Conservation (phyloP, 64 coral and sea anemone species). For the Dendrophyllia cribrosa region DNA sequence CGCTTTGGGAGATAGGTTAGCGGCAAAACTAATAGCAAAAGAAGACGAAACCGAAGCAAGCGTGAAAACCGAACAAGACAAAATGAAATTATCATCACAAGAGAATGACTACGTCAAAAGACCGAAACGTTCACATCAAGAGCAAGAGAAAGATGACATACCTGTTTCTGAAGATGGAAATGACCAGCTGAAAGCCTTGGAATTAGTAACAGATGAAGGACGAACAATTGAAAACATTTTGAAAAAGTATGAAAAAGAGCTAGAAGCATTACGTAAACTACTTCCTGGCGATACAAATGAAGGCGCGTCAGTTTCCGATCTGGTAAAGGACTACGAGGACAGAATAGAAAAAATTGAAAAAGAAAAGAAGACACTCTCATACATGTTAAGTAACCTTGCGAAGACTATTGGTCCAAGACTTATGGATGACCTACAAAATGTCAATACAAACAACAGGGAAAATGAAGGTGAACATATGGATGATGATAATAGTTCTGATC, state of each 20-base stretch:
- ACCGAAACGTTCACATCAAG: not conserved
- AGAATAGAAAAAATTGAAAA: not conserved
- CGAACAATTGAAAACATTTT: conserved; percentile 23
- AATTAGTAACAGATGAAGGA: not conserved
- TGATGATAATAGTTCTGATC: not conserved
- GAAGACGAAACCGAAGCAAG: not conserved
- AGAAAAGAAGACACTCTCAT: not conserved
- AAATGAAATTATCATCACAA: not conserved
- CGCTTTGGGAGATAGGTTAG: not conserved
- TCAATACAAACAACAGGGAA: not conserved
- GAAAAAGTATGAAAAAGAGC: not conserved
- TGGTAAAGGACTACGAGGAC: not conserved
- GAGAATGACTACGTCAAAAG: not conserved
- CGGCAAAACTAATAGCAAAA: not conserved
- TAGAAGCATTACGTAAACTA: not conserved
- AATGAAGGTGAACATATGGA: not conserved
- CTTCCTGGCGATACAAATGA: not conserved
- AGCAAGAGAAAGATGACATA: not conserved
- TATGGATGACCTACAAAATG: not conserved
- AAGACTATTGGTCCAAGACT: conserved; percentile 1
- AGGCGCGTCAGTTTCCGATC: not conserved
- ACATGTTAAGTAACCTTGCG: not conserved
- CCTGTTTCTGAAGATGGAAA: not conserved
- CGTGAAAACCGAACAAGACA: not conserved
- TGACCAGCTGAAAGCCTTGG: not conserved